Conservation (phyloP, 2,797 vertebrate genomes). For the Thamnophis elegans region DNA sequence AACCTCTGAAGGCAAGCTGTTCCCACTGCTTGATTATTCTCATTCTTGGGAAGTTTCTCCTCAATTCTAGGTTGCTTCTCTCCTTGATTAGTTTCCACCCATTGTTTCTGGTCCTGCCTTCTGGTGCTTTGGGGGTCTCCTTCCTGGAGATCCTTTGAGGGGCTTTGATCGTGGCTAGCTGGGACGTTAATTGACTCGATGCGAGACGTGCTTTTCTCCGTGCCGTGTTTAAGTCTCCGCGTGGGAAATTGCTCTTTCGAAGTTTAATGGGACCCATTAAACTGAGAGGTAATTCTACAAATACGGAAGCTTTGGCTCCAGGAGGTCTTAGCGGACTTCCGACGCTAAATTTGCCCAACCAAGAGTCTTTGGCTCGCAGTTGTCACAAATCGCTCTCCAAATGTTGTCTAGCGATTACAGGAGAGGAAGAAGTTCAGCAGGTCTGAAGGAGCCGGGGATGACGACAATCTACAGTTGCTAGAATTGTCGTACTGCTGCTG, state of each 20-base stretch:
- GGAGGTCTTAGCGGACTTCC: background rate
- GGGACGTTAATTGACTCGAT: background rate
- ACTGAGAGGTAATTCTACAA: background rate
- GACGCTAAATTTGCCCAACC: background rate
- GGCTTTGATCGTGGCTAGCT: background rate
- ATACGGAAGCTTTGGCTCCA: background rate
- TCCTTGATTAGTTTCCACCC: background rate
- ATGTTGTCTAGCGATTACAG: too few relatives aligned
- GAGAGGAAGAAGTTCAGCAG: background rate
- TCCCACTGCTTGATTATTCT: background rate
- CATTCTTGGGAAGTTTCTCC: background rate
- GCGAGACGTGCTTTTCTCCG: background rate
- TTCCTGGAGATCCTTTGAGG: background rate
- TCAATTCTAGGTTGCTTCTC: background rate
- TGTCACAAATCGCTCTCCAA: background rate
- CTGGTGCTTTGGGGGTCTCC: background rate
- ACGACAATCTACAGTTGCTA: background rate
- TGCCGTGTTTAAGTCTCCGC: background rate
- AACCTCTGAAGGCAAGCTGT: background rate
- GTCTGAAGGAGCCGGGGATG: background rate
- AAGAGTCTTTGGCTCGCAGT: background rate
- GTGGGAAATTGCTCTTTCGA: background rate
- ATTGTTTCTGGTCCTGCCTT: background rate
- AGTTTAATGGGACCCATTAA: background rate
- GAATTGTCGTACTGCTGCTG: background rate